Percentiles rank a stretch among this genome's conserved stretches.
Conservation (phyloP, 2,113 vertebrate species). For the Microcebus jonahi region DNA sequence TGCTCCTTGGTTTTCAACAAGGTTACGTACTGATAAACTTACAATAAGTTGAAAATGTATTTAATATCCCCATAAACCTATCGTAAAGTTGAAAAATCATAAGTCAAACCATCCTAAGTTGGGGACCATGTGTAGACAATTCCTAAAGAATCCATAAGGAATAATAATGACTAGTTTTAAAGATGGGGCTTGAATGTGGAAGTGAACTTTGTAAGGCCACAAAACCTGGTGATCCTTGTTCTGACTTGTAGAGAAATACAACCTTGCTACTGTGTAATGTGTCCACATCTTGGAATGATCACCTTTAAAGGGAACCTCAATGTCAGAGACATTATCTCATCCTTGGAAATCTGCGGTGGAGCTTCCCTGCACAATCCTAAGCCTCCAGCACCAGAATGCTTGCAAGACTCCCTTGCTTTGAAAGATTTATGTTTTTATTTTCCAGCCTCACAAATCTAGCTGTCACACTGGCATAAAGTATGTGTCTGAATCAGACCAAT, state of each 20-base stretch:
- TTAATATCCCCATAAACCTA: neutral
- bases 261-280: neutral
- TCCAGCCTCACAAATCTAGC: neutral
- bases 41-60: neutral
- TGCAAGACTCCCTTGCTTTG: neutral
- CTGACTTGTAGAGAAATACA: neutral
- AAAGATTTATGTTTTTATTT: constrained; percentile 22
- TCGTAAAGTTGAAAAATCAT: neutral
- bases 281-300: neutral
- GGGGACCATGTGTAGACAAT: neutral
- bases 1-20: neutral
- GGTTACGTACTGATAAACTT: neutral
- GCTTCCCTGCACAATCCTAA: neutral
- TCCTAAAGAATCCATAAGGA: neutral
- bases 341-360: neutral
- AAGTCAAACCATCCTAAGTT: neutral
- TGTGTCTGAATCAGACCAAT: neutral
- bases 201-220: neutral
- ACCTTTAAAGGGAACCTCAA: neutral
- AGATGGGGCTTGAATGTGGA: neutral
- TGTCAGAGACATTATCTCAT: neutral
- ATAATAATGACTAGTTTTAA: neutral
- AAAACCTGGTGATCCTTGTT: neutral
- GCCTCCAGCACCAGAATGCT: neutral
- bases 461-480: constrained; percentile 41